These are phyloP conservation scores for Heliangelus exortis DNA, from an alignment of 2,797 vertebrate species.

Conservation along the genomic window DNA sequence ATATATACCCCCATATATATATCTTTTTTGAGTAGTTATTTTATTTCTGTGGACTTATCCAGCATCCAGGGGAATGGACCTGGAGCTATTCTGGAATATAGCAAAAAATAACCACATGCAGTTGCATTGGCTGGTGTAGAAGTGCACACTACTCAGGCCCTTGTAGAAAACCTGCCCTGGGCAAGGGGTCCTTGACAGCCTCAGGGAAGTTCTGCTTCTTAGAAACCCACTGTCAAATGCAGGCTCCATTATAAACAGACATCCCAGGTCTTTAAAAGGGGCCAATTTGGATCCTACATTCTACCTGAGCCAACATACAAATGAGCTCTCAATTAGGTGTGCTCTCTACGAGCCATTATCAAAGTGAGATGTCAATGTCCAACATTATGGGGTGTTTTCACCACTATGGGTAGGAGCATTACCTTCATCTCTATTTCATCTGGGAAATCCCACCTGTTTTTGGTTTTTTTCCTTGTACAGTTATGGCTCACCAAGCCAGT, in stretches of 20 bases:
- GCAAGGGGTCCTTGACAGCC: not conserved
- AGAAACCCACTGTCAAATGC: not conserved
- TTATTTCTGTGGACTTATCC: not conserved
- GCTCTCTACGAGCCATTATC: not conserved
- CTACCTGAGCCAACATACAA: not conserved
- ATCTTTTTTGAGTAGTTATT: not conserved
- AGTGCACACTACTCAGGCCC: not conserved
- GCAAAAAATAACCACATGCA: not conserved
- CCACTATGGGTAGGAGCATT: not conserved
- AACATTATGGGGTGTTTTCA: not conserved
- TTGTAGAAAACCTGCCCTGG: not conserved
- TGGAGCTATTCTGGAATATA: not conserved
- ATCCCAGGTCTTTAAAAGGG: not conserved
- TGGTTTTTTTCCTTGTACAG: not conserved
- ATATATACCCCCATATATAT: not conserved
- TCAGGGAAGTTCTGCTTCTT: not conserved
- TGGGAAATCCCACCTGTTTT: not conserved
- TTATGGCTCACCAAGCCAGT: not conserved
- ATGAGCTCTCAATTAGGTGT: not conserved
- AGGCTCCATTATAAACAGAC: not conserved
- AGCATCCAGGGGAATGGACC: not conserved
- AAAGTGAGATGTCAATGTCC: not conserved
- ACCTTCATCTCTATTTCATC: not conserved
- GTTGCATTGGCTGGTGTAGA: not conserved
- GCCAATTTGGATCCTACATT: not conserved